Evolutionary conservation across 2,797 vertebrate species (phyloP).

Genomic region (Neopelma chrysocephalum): DNA sequence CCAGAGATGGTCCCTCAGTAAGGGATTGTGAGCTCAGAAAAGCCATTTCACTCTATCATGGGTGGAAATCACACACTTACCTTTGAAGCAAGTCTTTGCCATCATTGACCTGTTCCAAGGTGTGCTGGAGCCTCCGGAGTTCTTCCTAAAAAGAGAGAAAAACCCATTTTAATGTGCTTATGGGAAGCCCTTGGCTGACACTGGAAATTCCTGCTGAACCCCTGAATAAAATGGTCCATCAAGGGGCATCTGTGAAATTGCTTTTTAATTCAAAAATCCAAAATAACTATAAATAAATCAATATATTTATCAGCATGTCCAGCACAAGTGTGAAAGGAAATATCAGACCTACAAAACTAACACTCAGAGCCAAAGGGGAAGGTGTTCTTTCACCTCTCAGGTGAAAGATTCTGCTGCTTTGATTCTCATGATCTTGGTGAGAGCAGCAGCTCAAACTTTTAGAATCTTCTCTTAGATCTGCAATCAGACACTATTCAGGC

Average conservation of each 20-base stretch:
- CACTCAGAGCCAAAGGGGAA: background rate
- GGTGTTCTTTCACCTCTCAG: background rate
- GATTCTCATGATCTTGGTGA: background rate
- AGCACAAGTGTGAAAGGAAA: background rate
- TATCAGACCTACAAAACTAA: background rate
- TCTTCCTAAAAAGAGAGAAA: conserved; percentile 80
- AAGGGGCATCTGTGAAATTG: accelerated
- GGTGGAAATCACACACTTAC: conserved; percentile 68
- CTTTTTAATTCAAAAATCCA: background rate
- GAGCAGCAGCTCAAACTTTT: background rate
- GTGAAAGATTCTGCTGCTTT: background rate
- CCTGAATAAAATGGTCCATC: accelerated
- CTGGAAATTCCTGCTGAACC: background rate
- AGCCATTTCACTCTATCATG: accelerated
- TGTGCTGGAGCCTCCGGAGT: conserved; percentile 83
- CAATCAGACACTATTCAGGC: background rate
- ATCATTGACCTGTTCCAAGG: conserved; percentile 80
- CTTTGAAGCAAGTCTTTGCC: conserved; percentile 84
- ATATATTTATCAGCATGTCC: background rate
- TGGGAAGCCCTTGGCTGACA: background rate
- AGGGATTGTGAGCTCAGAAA: background rate
- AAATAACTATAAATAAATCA: background rate
- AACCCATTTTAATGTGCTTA: background rate
- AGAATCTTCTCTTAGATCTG: background rate
- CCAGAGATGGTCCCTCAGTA: background rate